Evolutionary conservation across 2,888 invertebrate species (phyloP), one percentile per base, ranked within the genome.

Genomic region (Geotrupes spiniger): DNA sequence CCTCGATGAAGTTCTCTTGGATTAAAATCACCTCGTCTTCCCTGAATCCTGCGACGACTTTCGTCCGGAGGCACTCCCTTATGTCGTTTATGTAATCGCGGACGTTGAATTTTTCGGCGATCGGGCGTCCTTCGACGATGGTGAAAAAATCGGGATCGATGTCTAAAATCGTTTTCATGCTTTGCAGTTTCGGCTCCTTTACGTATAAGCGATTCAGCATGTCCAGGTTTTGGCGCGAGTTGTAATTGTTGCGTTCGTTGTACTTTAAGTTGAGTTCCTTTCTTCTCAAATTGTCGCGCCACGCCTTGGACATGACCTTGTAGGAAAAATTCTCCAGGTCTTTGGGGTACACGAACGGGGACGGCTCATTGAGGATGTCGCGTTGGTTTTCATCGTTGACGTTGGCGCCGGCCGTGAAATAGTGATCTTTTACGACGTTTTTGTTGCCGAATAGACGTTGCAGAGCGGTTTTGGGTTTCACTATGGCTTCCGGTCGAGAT

Each of bases 141-240:
- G 77, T 76, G 63, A 82, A 85, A 66, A 83, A 85, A 53, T 81
- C 77, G 0, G 83, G 81, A 64, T 85, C 83, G 28, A 84, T 76
- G 67, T 85, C 83, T 10, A 81, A 74, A 39, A 84, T 79, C 1
- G 82, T 79, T 54, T 77, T 76, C 17, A 79, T 76, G 51, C 75
- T 75, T 14, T 59, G 59, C 3, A 65, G 50, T 21, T 72, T 69
- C n/a, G 78, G 75, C 56, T 79, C 77, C 63, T 78, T 72, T 15
- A 83, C 74, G 46, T 76, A 81, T 36, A 84, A 71, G 46, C 82
- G 71, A 53, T 77, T 73, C 21, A 83, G 73, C 55, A 83, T 69
- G 60, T 82, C 80, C 56, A 74, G 70, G 17, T 62, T 63, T 46
- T 71, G 69, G 36, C 64, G 58, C 2, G 67, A 65, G 37, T 64